These are phyloP conservation scores for Bostrychus sinensis DNA, from an alignment of 2,113 vertebrate species.

Conservation along the genomic window DNA sequence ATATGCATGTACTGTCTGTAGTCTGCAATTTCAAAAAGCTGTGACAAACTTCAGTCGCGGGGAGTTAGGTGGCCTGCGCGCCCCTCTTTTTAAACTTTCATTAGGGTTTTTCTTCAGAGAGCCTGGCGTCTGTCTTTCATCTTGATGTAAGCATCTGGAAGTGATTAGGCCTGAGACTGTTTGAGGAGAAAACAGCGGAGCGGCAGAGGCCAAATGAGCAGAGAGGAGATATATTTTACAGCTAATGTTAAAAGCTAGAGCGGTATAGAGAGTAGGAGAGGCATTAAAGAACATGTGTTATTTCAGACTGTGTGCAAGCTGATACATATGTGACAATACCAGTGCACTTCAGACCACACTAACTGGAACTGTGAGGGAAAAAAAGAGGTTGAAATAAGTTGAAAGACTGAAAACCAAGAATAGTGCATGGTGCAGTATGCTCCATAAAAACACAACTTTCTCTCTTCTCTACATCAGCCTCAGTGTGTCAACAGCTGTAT, in stretches of 20 bases:
- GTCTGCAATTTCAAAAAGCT: constrained; percentile 33
- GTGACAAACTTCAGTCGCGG: constrained; percentile 45
- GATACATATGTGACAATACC: background rate
- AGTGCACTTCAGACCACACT: background rate
- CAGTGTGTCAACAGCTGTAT: background rate
- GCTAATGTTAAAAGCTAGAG: background rate
- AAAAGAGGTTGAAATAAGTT: background rate
- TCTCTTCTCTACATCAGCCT: background rate
- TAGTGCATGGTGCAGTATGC: background rate
- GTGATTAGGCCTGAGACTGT: background rate
- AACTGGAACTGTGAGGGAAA: background rate
- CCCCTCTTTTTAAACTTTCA: constrained; percentile 52
- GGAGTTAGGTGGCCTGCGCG: constrained; percentile 44
- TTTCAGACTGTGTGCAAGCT: background rate
- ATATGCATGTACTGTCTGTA: constrained; percentile 32
- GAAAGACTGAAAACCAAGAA: background rate
- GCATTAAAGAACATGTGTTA: constrained; percentile 4
- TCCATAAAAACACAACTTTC: background rate
- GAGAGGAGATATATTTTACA: background rate
- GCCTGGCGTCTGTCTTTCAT: constrained; percentile 27
- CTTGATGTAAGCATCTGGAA: background rate
- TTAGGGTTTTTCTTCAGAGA: constrained; percentile 51
- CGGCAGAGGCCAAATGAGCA: background rate
- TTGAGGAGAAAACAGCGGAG: background rate
- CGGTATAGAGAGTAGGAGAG: background rate